These are phyloP conservation scores for Lytechinus variegatus DNA, from an alignment of 35 echinoderm and acorn worm genomes.

Conservation along the genomic window DNA sequence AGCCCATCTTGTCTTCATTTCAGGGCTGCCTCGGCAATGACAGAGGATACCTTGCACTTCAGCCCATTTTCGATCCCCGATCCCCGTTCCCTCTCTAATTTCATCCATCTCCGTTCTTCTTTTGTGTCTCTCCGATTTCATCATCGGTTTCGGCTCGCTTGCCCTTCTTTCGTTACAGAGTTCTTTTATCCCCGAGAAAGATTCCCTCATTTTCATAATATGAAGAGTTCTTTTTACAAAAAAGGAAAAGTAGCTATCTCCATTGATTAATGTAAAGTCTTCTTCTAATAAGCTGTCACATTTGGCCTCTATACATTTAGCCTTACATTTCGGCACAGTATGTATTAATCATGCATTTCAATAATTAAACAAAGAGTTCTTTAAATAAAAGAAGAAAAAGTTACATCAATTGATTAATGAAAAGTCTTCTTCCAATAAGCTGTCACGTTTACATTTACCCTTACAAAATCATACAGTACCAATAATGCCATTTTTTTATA, in stretches of 20 bases:
- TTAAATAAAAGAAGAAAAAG: not conserved
- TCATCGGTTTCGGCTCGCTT: not conserved
- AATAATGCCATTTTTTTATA: too few relatives aligned
- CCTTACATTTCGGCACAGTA: too few relatives aligned
- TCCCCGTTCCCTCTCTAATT: not conserved
- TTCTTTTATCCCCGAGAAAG: not conserved
- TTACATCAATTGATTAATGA: not conserved
- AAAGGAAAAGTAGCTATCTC: not conserved
- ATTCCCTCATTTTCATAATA: not conserved
- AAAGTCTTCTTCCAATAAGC: not conserved
- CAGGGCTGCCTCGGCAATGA: not conserved
- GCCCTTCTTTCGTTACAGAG: not conserved
- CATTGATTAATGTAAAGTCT: not conserved
- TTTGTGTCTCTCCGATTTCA: slow-evolving; percentile 11
- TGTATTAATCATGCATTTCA: too few relatives aligned
- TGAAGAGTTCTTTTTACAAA: not conserved
- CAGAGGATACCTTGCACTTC: not conserved
- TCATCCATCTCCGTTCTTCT: not conserved
- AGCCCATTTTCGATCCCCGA: not conserved
- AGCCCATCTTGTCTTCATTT: slow-evolving; percentile 20
- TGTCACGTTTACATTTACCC: not conserved
- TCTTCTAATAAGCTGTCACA: not conserved
- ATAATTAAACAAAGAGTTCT: too few relatives aligned
- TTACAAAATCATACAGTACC: too few relatives aligned
- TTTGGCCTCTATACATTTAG: too few relatives aligned